Evolutionary conservation across 2,888 invertebrate species (phyloP), one percentile per base, ranked within the genome.

Genomic region (Zaprionus obscuricornis): DNA sequence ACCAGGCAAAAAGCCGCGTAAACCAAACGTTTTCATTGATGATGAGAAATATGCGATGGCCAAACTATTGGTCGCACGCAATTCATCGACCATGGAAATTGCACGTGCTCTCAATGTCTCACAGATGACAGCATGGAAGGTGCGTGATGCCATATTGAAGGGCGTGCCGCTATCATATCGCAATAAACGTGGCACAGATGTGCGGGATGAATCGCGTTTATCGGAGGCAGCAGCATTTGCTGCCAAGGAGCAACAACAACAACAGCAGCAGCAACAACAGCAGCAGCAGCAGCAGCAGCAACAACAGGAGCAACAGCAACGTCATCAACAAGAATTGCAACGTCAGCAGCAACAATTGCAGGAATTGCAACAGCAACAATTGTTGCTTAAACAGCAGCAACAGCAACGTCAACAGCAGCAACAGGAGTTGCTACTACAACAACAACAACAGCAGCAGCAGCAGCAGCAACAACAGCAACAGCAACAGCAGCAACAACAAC

Each of bases 81-180:
- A 89, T 58, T 76, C 88, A 11, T 88, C 90, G 24, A 90, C 90
- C 18, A 89, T 90, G 89, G 90, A 90, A 67, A 89, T 90, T 16
- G 90, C 90, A 0, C 78, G 89, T n/a, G 87, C 88, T 1, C 51
- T 90, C 11, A 89, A 90, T 62, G 89, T 90, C 13, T 90, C 90
- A 2, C 90, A 90, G 66, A 90, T 90, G 90, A 90, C 90, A 16
- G 90, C 90, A 27, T 90, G 90, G 90, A 90, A 90, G 69, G 74
- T 90, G 47, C 86, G 90, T 11, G 90, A 90, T 74, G 89, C 89
- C 63, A 90, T 90, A 56, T 72, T 89, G 6, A 90, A 90, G 74
- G 89, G 89, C 14, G 79, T 90, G 33, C 89, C 89, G 14, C 71
- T 90, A 3, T 89, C 89, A n/a, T 90, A 90, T 84, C 90, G 89